Conservation (phyloP, 2,113 vertebrate genomes). For the Gulo gulo region DNA sequence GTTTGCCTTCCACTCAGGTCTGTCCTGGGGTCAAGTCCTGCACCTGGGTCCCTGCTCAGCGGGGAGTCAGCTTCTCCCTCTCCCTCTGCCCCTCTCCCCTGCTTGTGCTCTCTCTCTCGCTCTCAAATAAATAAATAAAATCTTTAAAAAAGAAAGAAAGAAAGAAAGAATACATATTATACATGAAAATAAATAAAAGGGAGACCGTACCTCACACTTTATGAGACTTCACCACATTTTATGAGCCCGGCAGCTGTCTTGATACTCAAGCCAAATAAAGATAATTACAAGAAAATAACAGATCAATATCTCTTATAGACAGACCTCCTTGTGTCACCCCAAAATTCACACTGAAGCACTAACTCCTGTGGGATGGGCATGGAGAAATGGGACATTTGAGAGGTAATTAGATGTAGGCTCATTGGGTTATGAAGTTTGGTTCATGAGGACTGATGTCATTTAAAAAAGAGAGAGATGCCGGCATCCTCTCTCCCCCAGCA, state of each 20-base stretch:
- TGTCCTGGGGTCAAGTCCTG: too few species aligned
- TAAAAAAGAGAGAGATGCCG: background rate
- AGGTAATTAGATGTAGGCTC: background rate
- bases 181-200: background rate
- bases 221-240: background rate
- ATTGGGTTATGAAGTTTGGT: background rate
- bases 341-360: background rate
- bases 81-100: background rate
- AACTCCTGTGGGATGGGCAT: background rate
- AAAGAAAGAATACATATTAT: background rate
- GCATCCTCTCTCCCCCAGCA: background rate
- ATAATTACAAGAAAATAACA: background rate
- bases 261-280: background rate
- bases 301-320: background rate
- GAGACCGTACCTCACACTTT: background rate
- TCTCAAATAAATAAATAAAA: background rate
- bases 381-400: background rate
- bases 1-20: too few species aligned
- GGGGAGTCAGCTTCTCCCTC: background rate
- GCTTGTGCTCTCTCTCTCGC: background rate
- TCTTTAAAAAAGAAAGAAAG: background rate
- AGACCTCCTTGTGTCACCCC: background rate
- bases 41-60: too few species aligned
- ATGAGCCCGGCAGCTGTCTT: background rate
- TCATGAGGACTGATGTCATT: background rate